Conservation (phyloP, 1,140 invertebrate genomes). For the Leptestheria dahalacensis region DNA sequence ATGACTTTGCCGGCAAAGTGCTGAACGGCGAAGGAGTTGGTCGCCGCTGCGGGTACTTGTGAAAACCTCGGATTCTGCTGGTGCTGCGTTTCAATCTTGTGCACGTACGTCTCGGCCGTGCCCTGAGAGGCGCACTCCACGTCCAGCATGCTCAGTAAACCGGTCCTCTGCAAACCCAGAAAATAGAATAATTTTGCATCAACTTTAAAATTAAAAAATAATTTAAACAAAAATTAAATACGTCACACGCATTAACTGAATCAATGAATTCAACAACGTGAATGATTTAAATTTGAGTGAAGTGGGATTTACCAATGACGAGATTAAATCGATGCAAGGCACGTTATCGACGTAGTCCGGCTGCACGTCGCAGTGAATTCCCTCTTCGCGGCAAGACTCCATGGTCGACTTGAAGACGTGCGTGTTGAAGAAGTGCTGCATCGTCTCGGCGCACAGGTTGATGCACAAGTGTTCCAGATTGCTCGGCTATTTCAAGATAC, state of each 20-base stretch:
- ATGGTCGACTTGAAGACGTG: slow-evolving; percentile 90
- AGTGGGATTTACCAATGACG: slow-evolving; percentile 50
- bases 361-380: slow-evolving; percentile 75
- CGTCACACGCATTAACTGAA: background rate
- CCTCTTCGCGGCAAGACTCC: slow-evolving; percentile 84
- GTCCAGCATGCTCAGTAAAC: slow-evolving; percentile 77
- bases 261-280: too few relatives aligned
- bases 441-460: slow-evolving; percentile 87
- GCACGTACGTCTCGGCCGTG: slow-evolving; percentile 71
- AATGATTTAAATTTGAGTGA: too few relatives aligned
- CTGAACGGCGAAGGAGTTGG: slow-evolving; percentile 61
- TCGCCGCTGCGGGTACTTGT: slow-evolving; percentile 34
- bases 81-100: slow-evolving; percentile 71
- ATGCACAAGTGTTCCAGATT: slow-evolving; percentile 87
- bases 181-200: too few relatives aligned
- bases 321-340: slow-evolving; percentile 87
- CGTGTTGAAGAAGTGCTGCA: slow-evolving; percentile 95
- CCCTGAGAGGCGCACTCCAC: slow-evolving; percentile 79
- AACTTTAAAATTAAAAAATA: too few relatives aligned
- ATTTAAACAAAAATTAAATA: slow-evolving; percentile 2
- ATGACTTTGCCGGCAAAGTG: slow-evolving; percentile 79
- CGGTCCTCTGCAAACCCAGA: slow-evolving; percentile 45
- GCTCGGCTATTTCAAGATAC: too few relatives aligned
- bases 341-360: slow-evolving; percentile 91
- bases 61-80: slow-evolving; percentile 52